Base-by-base conservation (phyloP, 2,888 invertebrate species). In the Trachelus iudaicus region DNA sequence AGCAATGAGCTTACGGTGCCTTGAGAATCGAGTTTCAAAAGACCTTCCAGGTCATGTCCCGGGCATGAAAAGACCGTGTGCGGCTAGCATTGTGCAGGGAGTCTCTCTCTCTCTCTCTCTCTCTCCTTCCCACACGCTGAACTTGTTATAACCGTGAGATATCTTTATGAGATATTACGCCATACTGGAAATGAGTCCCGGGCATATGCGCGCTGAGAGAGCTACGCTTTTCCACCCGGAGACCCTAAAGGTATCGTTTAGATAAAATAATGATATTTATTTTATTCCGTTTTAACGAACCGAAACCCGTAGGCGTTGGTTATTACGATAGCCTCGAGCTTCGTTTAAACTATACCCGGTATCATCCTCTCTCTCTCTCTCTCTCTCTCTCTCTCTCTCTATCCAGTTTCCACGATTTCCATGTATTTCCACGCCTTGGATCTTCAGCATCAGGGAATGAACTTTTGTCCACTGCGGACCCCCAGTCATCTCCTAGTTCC, bases 1-100 rank as follows among this genome's bases (percentile, higher is more conserved):
- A 76, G 84, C 84, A 85, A 84, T 82, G 86, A 84, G 86, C 85
- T 86, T 85, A 82, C 79, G 81, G 82, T 84, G 83, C 82, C 84
- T 84, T 81, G 83, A 79, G 82, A 85, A 86, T 86, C 82, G 81
- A 81, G 82, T 81, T 83, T 87, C 82, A 83, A 87, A 87, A 87
- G 85, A 81, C 77, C 80, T 83, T 84, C 79, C 83, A 81, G 85
- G 81, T 80, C 84, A 82, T 83, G 79, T 79, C 80, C 79, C 69
- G 73, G 77, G 73, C 77, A 80, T 77, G 79, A 81, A 83, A 84
- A 82, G 80, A 82, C 80, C 80, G 80, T 80, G 79, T 75, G 79
- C 74, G 79, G 76, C 79, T 81, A 75, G 77, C 79, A 78, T 80
- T 83, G 78, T 77, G 79, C 75, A 34, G 82, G 78, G 79, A 79